Percentiles rank a stretch among this genome's conserved stretches.
Evolutionary conservation across 1,140 invertebrate species (phyloP).

Genomic region (Trachelipus rathkii): DNA sequence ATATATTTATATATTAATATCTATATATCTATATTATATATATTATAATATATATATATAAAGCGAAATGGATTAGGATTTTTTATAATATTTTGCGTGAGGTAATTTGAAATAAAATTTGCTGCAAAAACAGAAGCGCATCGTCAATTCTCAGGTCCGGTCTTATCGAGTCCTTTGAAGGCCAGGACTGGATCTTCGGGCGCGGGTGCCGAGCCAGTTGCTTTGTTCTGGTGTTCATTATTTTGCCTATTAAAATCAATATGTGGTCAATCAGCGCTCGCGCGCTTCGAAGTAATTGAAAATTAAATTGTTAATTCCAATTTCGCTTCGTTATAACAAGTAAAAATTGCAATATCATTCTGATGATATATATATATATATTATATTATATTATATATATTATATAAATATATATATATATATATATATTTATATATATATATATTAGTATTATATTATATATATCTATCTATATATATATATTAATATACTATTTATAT

Average conservation of each 20-base stretch:
- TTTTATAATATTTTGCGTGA: too few relatives aligned
- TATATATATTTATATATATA: conserved; percentile 11
- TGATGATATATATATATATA: not conserved
- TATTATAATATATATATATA: too few relatives aligned
- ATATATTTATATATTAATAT: too few relatives aligned
- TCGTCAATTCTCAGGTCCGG: too few relatives aligned
- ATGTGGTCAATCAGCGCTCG: conserved; percentile 8
- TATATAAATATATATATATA: conserved; percentile 2
- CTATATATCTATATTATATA: too few relatives aligned
- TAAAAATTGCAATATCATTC: conserved; percentile 2
- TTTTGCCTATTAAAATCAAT: conserved; percentile 4
- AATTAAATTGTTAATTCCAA: conserved; percentile 14
- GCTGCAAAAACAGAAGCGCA: too few relatives aligned
- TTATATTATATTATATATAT: conserved; percentile 15
- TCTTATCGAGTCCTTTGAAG: too few relatives aligned
- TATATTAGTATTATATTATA: not conserved
- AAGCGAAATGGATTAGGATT: too few relatives aligned
- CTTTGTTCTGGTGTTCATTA: not conserved
- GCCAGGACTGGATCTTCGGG: not conserved
- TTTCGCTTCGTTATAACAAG: not conserved
- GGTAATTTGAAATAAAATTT: too few relatives aligned
- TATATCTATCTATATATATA: not conserved
- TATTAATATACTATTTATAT: too few relatives aligned
- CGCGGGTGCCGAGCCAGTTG: too few relatives aligned
- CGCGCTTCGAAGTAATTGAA: not conserved